Conservation (phyloP, 1,140 invertebrate species). For the Diachasmimorpha longicaudata region DNA sequence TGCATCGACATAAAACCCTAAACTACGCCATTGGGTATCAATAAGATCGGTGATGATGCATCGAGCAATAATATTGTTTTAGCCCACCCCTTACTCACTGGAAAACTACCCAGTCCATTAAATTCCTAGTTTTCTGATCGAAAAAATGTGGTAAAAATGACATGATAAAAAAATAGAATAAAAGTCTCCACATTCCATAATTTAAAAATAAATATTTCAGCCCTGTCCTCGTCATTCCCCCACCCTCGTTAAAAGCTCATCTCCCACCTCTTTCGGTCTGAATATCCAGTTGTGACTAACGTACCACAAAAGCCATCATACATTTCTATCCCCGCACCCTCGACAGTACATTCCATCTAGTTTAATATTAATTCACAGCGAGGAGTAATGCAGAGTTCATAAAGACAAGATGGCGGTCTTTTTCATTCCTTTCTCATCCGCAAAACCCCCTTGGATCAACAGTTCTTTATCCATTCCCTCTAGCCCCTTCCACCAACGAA, state of each 20-base stretch:
- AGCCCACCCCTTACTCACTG: no score
- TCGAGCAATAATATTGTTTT: no score
- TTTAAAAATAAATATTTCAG: no score
- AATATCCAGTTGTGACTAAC: background rate
- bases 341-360: background rate
- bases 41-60: no score
- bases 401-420: background rate
- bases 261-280: background rate
- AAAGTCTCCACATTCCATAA: no score
- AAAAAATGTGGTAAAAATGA: no score
- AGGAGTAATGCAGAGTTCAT: background rate
- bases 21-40: no score
- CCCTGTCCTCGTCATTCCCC: background rate
- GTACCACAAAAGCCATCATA: background rate
- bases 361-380: background rate
- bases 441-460: background rate
- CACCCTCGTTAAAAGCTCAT: background rate
- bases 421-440: background rate
- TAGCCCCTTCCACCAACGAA: background rate
- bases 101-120: no score
- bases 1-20: no score
- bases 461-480: background rate
- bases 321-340: background rate
- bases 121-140: no score
- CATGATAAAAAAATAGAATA: no score